A percentile compares a stretch with the other conserved stretches of the same genome.
phyloP scores from a whole-genome alignment of 2,797 vertebrate species.

The Hapalemur alaotrensis region DNA sequence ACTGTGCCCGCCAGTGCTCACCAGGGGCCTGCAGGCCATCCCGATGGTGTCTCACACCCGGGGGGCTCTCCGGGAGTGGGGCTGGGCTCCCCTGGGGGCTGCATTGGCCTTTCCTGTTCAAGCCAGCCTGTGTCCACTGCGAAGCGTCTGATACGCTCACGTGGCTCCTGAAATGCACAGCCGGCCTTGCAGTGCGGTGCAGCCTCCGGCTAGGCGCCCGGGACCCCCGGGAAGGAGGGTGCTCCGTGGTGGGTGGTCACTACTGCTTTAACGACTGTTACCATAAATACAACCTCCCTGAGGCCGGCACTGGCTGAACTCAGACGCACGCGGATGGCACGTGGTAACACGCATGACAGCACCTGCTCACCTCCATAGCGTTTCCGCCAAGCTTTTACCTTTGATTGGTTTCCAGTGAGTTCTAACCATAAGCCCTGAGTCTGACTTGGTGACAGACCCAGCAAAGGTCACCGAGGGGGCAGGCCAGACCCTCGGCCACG shows the following conservation, averaged over 20 bases:
- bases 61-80: not conserved
- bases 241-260: not conserved
- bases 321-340: not conserved
- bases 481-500: not conserved
- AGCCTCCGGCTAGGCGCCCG: not conserved
- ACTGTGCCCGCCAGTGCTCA: not conserved
- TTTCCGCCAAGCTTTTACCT: not conserved
- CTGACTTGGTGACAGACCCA: not conserved
- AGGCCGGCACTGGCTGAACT: not conserved
- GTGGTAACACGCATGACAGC: too few relatives aligned
- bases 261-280: not conserved
- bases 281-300: too few relatives aligned
- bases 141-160: not conserved
- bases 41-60: not conserved
- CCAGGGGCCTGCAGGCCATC: not conserved
- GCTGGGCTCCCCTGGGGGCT: not conserved
- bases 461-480: fast-evolving
- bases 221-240: not conserved
- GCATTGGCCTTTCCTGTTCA: not conserved
- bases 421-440: not conserved
- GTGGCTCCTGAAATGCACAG: not conserved
- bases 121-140: not conserved
- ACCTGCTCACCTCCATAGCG: not conserved
- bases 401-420: not conserved
- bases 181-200: not conserved